Evolutionary conservation across 2,113 vertebrate genomes (phyloP), one percentile per base, ranked within the genome.

Genomic region (Toxotes chatareus): DNA sequence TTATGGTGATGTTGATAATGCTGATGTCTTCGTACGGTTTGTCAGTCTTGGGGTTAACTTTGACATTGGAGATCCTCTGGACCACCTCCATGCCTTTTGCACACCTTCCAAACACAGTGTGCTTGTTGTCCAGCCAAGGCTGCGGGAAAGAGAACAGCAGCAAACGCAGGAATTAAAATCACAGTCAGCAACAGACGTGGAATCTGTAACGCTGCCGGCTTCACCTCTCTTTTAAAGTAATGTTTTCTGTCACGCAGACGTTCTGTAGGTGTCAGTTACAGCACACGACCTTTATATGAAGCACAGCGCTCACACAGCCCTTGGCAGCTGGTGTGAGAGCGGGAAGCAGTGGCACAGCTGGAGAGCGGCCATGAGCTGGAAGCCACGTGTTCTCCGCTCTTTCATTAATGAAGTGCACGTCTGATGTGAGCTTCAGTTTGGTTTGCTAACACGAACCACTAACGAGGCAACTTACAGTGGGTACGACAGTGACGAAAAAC

Each of bases 111-210:
- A 99, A 99, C 27, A 99, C 98, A 0, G 97, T 99, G 92, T 99
- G 98, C 88, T 99, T 99, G 94, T 99, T 99, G 91, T 99, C 98
- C 1, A 99, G 96, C 98, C 98, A 99, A 0, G 98, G 98, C 98
- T 99, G 90, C 63, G 17, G 14, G 7, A 4, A 42, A 61, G 31
- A 31, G 90, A 31, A 60, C 31, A 49, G 84, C 0, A 23, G 7
- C 7, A 73, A 9, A 53, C 5, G n/a, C 7, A 27, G 16, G 3
- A 21, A 19, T 38, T 12, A 8, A 51, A 67, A 31, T 10, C 7
- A 66, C 10, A 19, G 62, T 0, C 5, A 3, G 4, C 38, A 40
- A 19, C 4, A 23, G 4, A 23, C 7, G 1, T n/a, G 16, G 8
- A 23, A 11, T 55, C 53, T 23, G n/a, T 23, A 55, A 12, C 49